Base-by-base conservation (phyloP, 2,888 invertebrate genomes). In the Poecilus cupreus region DNA sequence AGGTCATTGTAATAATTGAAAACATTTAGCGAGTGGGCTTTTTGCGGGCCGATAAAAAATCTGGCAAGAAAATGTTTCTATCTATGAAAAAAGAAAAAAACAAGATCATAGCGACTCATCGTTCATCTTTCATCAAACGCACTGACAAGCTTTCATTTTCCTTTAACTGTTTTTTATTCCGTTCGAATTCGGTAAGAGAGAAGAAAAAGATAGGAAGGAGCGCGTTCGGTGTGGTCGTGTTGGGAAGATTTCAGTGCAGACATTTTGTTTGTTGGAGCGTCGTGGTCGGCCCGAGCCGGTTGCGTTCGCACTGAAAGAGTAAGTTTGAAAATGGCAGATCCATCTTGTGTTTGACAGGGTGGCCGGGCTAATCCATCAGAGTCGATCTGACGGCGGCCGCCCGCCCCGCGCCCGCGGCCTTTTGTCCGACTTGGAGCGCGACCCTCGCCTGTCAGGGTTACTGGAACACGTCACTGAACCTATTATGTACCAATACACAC, bases 401-500 rank as follows among this genome's bases (percentile, higher is more conserved):
- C 64, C 82, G 26, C 82, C 72, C 72, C 85, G 82, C 82, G 79
- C 80, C 82, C 82, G 84, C 83, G 84, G 82, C 82, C 85, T 87
- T 86, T 87, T 88, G 86, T 88, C 88, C 87, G 87, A 87, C 86
- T 84, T 84, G 84, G 83, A 83, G 85, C 86, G 86, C 87, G 87
- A 88, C 88, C 88, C 88, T 88, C 87, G 82, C 74, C 88, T 87
- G 88, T 88, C 89, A 89, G 89, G 89, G 89, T 89, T 89, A 89
- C 88, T 89, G 87, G 89, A 89, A 89, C 89, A 89, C 89, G 89
- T 89, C 89, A 89, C 88, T 89, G 89, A 89, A 89, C 89, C 89
- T 89, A 89, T 89, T 89, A 89, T 89, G 89, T 89, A 88, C 88
- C 88, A 85, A 86, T 86, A 86, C 86, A 85, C 82, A 82, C 82